phyloP scores from a whole-genome alignment of 2,113 vertebrate genomes.

The Rynchops niger region DNA sequence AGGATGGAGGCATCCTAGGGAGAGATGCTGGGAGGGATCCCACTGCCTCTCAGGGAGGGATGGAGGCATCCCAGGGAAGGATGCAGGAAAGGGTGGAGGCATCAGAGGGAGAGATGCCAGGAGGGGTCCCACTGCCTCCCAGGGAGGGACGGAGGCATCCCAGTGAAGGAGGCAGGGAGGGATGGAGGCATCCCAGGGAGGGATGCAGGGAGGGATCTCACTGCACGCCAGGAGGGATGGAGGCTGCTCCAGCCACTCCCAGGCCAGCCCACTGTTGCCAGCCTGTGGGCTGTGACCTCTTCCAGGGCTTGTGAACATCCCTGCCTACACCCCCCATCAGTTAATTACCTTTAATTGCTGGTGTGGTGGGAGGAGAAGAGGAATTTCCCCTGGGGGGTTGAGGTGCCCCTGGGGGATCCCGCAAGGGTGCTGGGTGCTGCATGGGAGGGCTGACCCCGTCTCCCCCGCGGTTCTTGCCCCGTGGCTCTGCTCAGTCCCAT shows the following conservation, averaged over 20 bases:
- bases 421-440: neutral
- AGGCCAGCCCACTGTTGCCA: neutral
- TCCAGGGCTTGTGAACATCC: neutral
- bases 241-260: neutral
- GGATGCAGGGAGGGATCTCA: neutral
- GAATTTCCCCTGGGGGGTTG: neutral
- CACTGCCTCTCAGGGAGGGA: neutral
- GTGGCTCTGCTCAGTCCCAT: neutral
- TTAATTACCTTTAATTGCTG: neutral
- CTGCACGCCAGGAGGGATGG: neutral
- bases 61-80: neutral
- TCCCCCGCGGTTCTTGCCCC: rapidly evolving
- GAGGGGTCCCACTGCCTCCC: no score
- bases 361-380: neutral
- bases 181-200: neutral
- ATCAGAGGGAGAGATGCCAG: no score
- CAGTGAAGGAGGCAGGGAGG: neutral
- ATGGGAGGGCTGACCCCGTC: neutral
- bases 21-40: neutral
- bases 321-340: neutral
- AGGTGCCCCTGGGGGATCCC: neutral
- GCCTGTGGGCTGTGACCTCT: neutral
- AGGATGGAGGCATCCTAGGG: no score
- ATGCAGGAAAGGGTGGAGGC: no score
- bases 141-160: no score